These are phyloP conservation scores for Eilema caniola DNA, from an alignment of 2,888 invertebrate genomes.

Conservation along the genomic window DNA sequence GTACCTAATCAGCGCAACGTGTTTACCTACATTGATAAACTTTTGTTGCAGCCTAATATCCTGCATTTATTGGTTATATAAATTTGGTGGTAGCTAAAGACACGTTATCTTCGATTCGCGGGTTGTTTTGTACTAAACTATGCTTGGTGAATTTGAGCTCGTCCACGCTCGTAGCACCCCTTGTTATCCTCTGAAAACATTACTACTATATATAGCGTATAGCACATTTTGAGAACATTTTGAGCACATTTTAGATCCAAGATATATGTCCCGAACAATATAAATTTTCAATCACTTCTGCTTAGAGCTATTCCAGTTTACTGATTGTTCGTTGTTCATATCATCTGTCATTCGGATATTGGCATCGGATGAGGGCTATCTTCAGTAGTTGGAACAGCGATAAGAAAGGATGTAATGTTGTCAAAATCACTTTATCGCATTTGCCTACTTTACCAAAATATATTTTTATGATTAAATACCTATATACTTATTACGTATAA, in stretches of 20 bases:
- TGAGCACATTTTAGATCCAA: too few relatives aligned
- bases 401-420: not conserved
- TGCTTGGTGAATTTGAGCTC: too few relatives aligned
- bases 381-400: not conserved
- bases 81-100: too few relatives aligned
- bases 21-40: not conserved
- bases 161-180: too few relatives aligned
- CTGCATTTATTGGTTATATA: not conserved
- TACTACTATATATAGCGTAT: too few relatives aligned
- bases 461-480: not conserved
- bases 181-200: too few relatives aligned
- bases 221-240: too few relatives aligned
- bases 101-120: too few relatives aligned
- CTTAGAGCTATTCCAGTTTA: not conserved
- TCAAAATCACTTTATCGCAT: not conserved
- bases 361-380: not conserved
- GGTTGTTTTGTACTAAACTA: too few relatives aligned
- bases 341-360: not conserved
- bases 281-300: not conserved
- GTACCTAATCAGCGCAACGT: constrained; percentile 5
- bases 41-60: not conserved
- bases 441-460: not conserved
- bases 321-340: not conserved
- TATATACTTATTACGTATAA: too few relatives aligned
- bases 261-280: too few relatives aligned